Evolutionary conservation across 2,113 vertebrate species (phyloP).

Genomic region (Alexandromys fortis): DNA sequence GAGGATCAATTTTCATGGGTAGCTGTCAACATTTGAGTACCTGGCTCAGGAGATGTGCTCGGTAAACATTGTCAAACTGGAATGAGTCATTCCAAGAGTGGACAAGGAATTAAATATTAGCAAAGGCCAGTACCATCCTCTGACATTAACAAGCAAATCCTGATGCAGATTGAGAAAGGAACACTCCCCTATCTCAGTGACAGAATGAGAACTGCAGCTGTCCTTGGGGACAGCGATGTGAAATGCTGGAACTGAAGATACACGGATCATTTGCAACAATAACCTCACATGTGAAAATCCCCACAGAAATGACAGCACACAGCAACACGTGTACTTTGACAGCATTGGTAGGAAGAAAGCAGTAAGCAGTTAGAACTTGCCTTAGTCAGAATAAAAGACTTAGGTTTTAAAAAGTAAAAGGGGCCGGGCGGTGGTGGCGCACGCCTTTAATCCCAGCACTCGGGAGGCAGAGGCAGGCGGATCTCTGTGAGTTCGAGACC

Average conservation of each 20-base stretch:
- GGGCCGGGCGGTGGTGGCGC: too few relatives aligned
- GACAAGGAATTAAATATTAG: neutral
- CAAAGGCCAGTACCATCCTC: neutral
- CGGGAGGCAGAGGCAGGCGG: neutral
- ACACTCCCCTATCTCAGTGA: neutral
- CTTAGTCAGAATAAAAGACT: neutral
- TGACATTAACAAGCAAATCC: neutral
- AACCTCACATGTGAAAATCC: neutral
- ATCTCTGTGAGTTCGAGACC: neutral
- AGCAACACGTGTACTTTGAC: neutral
- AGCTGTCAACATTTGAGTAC: neutral
- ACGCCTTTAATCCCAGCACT: neutral
- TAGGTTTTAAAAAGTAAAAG: neutral
- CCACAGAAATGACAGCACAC: slow-evolving; percentile 19
- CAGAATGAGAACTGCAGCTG: neutral
- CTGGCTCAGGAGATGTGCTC: neutral
- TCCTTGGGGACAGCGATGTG: neutral
- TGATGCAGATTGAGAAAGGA: neutral
- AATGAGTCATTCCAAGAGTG: neutral
- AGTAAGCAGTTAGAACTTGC: neutral
- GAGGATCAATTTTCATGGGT: neutral
- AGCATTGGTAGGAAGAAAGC: neutral
- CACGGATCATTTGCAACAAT: neutral
- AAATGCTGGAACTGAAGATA: neutral
- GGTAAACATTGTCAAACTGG: neutral